Base-by-base conservation (phyloP, 2,888 invertebrate genomes). In the Galeruca laticollis region DNA sequence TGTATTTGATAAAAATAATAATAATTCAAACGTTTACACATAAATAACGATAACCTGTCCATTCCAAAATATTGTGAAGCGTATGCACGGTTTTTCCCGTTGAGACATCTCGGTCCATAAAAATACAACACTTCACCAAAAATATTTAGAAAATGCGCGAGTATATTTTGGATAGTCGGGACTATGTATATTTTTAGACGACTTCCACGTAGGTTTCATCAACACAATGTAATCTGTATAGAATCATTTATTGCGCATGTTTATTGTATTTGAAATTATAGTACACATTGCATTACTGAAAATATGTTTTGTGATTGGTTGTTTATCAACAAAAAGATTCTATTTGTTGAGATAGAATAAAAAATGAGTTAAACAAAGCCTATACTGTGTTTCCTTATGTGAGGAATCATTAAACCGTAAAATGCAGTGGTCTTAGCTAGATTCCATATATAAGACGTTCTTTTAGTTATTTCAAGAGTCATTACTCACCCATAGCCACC, bases 61-160 rank as follows among this genome's bases (percentile, higher is more conserved):
- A 79, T 90, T 89, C 84, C 90, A 90, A 84, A 89, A 90, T 77
- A 92, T 89, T 13, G 91, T 92, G 77, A 92, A 90, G 77, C 92
- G 87, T 82, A 92, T 90, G 82, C 91, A 88, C 73, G 89, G 86
- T 84, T 89, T 91, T 71, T 87, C 87, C 74, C 88, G 88, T 77
- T 90, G 90, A 76, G 92, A 92, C 92, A 92, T 92, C 60, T 66
- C 70, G 21, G 21, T n/a, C 15, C 21, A 40, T 54, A 60, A 21
- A 51, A 54, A 73, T 51, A 65, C 47, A 26, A 56, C 47, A 37
- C 43, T 18, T 13, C 18, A 37, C n/a, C 26, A 10, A 60, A 60
- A 54, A 18, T 54, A 57, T 21, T 40, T 43, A 52, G 63, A 63
- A 21, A 40, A 49, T 64, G 47, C 47, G 33, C 63, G 33, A 47